Evolutionary conservation across 2,888 invertebrate species (phyloP), one percentile per base, ranked within the genome.

Genomic region (Trichopoda pennipes): DNA sequence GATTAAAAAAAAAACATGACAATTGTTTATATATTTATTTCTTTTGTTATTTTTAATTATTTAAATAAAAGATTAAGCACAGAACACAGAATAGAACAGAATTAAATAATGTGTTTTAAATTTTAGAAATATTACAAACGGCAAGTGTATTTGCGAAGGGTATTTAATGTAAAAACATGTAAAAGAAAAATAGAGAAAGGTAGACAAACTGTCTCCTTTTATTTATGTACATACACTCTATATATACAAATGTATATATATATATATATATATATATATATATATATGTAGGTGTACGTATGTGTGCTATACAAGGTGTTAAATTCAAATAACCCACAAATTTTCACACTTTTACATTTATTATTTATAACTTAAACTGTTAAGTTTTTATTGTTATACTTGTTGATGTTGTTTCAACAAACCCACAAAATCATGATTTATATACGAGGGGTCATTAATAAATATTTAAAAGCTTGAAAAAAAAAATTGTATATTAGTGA

Each of bases 81-180:
- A 74, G 49, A 53, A 28, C 8, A 28, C n/a, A n/a, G n/a, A n/a
- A n/a, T n/a, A n/a, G n/a, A n/a, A n/a, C n/a, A n/a, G n/a, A n/a
- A 28, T 17, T 3, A 42, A 42, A 14, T 3, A 42, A 9, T 3
- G 32, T 32, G 32, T 32, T 32, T 6, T 8, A 32, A 32, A 32
- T 32, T 32, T 32, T 6, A 32, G 32, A 32, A 32, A 6, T 32
- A 32, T 32, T 32, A 6, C 32, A 32, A n/a, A n/a, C n/a, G n/a
- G n/a, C n/a, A 6, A 38, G 12, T 38, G 4, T n/a, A 44, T 16
- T 44, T 44, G 10, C 32, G 49, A 32, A 51, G 72, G 79, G 75
- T 82, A 75, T 79, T 56, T n/a, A n/a, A n/a, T n/a, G n/a, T n/a
- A 72, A 42, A 75, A 79, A 55, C 66, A 70, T 69, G 60, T 56